A percentile compares a stretch with the other conserved stretches of the same genome.
Evolutionary conservation across 2,113 vertebrate species (phyloP).

Genomic region (Coracopsis vasa): DNA sequence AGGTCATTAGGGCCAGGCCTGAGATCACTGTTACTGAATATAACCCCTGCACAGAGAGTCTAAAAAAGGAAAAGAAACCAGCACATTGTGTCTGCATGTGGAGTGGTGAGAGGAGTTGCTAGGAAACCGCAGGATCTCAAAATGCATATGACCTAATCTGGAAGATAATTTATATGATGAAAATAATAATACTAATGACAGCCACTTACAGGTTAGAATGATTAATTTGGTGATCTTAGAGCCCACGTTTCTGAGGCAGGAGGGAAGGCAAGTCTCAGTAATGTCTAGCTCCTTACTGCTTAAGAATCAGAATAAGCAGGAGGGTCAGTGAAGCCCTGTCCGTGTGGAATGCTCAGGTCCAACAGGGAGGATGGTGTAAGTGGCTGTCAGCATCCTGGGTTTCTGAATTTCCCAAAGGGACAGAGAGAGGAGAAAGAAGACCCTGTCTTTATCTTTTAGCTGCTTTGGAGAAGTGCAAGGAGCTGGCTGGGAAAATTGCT

Average conservation of each 20-base stretch:
- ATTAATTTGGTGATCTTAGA: constrained; percentile 35
- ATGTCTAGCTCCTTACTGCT: neutral
- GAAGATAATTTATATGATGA: constrained; percentile 66
- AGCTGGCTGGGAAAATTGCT: constrained; percentile 15
- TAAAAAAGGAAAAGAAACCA: constrained; percentile 51
- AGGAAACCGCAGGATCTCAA: constrained; percentile 67
- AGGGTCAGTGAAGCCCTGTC: neutral
- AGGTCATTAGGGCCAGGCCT: constrained; percentile 34
- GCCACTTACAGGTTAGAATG: constrained; percentile 56
- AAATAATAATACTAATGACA: constrained; percentile 71
- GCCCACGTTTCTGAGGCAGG: constrained; percentile 8
- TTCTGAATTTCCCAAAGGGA: neutral
- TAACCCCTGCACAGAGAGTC: constrained; percentile 28
- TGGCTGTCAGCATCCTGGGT: neutral
- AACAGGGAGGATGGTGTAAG: neutral
- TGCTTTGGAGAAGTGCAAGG: neutral
- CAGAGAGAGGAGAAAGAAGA: neutral
- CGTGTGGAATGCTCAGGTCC: neutral
- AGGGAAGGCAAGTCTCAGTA: neutral
- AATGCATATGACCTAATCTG: constrained; percentile 68
- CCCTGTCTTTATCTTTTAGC: neutral
- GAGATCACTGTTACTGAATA: constrained; percentile 47
- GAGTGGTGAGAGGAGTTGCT: constrained; percentile 61
- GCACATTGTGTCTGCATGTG: constrained; percentile 49
- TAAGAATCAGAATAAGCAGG: neutral